These are phyloP conservation scores for Xestia xanthographa DNA, from an alignment of 2,888 invertebrate species.

Conservation along the genomic window DNA sequence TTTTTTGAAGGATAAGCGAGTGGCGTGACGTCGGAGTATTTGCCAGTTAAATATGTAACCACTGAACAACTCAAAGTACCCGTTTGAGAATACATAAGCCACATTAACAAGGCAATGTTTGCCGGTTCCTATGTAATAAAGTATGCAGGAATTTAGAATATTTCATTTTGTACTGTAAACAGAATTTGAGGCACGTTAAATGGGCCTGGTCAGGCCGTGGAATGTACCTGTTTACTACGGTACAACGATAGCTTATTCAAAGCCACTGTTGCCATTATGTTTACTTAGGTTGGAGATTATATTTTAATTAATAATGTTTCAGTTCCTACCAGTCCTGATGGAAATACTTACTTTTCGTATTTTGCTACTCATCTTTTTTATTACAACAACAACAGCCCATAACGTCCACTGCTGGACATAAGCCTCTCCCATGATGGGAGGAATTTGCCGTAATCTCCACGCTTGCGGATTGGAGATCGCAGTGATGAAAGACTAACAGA, in stretches of 20 bases:
- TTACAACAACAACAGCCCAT: no score
- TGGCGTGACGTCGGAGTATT: constrained; percentile 29
- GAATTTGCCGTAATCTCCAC: no score
- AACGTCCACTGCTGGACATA: no score
- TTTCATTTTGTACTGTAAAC: constrained; percentile 54
- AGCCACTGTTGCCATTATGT: constrained; percentile 9
- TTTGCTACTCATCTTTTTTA: not conserved
- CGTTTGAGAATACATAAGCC: constrained; percentile 55
- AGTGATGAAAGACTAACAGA: no score
- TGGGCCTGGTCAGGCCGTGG: constrained; percentile 13
- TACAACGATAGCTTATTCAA: not conserved
- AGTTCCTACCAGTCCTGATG: not conserved
- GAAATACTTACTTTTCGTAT: not conserved
- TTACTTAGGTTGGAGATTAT: constrained; percentile 14
- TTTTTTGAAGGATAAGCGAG: constrained; percentile 29
- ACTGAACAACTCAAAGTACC: constrained; percentile 19
- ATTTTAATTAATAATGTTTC: constrained; percentile 25
- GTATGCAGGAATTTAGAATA: constrained; percentile 60
- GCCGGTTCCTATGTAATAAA: constrained; percentile 45
- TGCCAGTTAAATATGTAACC: constrained; percentile 26
- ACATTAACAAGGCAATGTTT: constrained; percentile 24
- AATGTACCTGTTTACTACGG: not conserved
- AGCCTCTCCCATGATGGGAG: no score
- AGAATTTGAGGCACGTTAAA: constrained; percentile 48
- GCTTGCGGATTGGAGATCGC: no score